Conservation (phyloP, 2,888 invertebrate genomes). For the Gymnoscelis rufifasciata region DNA sequence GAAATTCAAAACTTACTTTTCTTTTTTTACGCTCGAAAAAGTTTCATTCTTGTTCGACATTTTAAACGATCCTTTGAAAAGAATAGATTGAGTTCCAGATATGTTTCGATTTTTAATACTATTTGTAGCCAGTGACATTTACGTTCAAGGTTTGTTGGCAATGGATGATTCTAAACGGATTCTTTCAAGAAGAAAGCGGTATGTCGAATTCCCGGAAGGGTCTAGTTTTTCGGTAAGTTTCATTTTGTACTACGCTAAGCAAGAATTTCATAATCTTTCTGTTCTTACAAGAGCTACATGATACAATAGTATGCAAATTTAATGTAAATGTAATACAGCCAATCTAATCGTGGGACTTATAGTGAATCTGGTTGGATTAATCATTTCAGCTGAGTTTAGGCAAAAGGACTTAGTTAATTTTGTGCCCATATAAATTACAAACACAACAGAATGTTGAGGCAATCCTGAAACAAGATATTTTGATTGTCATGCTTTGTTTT, state of each 20-base stretch:
- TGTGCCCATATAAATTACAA: not conserved
- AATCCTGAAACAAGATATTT: no score
- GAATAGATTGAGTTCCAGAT: not conserved
- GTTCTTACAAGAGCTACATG: conserved; percentile 10
- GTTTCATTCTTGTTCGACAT: not conserved
- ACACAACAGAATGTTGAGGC: not conserved
- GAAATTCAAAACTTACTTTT: conserved; percentile 17
- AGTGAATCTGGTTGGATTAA: conserved; percentile 16
- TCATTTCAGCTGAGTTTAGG: conserved; percentile 12
- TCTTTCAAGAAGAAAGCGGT: conserved; percentile 80
- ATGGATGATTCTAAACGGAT: conserved; percentile 37
- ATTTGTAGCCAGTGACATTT: conserved; percentile 22
- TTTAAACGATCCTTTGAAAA: not conserved
- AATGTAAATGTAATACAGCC: conserved; percentile 16
- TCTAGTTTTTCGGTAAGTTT: conserved; percentile 83
- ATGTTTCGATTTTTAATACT: conserved; percentile 19
- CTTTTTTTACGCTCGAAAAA: conserved; percentile 1
- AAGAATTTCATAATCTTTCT: conserved; percentile 17
- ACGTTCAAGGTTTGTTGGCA: conserved; percentile 27
- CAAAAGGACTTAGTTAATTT: conserved; percentile 4
- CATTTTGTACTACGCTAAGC: conserved; percentile 18
- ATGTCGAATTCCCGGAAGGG: conserved; percentile 84
- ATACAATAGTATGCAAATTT: conserved; percentile 17
- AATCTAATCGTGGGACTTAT: conserved; percentile 13
- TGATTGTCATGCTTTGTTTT: no score